Conservation (phyloP, 1,140 invertebrate genomes). For the Bradynema listronoti region DNA sequence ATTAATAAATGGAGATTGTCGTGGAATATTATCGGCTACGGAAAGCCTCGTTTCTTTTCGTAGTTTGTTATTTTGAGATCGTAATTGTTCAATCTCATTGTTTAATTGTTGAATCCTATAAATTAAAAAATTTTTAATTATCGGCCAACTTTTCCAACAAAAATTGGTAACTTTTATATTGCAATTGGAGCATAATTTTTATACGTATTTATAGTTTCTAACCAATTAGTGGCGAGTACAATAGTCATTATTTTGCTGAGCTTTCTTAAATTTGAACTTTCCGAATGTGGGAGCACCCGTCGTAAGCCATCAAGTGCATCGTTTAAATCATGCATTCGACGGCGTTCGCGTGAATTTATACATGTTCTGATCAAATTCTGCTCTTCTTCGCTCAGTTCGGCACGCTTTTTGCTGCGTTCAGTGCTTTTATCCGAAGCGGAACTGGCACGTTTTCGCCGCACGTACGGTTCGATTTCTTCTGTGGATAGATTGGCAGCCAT, state of each 20-base stretch:
- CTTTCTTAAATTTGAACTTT: slow-evolving; percentile 77
- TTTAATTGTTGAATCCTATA: slow-evolving; percentile 14
- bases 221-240: slow-evolving; percentile 70
- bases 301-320: slow-evolving; percentile 88
- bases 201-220: no score
- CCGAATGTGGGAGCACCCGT: slow-evolving; percentile 64
- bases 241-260: slow-evolving; percentile 98
- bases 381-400: neutral
- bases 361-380: slow-evolving; percentile 9
- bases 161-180: neutral
- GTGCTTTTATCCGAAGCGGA: slow-evolving; percentile 16
- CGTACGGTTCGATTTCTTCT: slow-evolving; percentile 25
- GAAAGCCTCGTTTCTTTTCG: no score
- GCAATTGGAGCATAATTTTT: no score
- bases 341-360: slow-evolving; percentile 64
- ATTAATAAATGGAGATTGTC: no score
- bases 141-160: neutral
- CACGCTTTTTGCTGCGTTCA: slow-evolving; percentile 17
- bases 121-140: neutral
- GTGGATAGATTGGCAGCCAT: slow-evolving; percentile 61
- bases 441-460: slow-evolving; percentile 22
- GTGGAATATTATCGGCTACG: no score
- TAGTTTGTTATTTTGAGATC: slow-evolving; percentile 16
- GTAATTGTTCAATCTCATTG: slow-evolving; percentile 8
- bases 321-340: slow-evolving; percentile 93